Percentiles rank a stretch among this genome's conserved stretches.
phyloP scores from a whole-genome alignment of 2,797 vertebrate genomes.

The Fistularia tabacaria region DNA sequence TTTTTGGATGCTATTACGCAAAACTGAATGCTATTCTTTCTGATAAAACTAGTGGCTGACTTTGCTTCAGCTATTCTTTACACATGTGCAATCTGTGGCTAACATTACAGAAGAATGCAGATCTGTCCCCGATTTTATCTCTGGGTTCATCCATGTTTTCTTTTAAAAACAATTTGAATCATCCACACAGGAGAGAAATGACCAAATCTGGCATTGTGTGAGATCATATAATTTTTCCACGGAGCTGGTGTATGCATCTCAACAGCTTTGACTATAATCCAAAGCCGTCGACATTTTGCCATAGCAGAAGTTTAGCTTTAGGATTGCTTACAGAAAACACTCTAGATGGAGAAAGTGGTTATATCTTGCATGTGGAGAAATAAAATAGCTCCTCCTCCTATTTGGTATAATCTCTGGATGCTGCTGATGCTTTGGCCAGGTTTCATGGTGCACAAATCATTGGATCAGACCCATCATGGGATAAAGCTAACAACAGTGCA shows the following conservation, averaged over 20 bases:
- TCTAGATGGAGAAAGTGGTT: conserved; percentile 54
- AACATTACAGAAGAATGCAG: conserved; percentile 41
- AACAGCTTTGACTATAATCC: conserved; percentile 55
- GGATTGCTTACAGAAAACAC: conserved; percentile 47
- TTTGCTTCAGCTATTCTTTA: conserved; percentile 19
- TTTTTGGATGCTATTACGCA: conserved; percentile 13
- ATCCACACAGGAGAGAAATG: conserved; percentile 51
- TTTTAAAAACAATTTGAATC: conserved; percentile 23
- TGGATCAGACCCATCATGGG: conserved; percentile 59
- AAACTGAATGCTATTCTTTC: conserved; percentile 40
- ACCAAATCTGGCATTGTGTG: conserved; percentile 54
- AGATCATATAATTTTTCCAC: conserved; percentile 56
- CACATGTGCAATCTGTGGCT: conserved; percentile 42
- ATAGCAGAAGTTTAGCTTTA: conserved; percentile 59
- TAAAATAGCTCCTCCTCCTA: conserved; percentile 54
- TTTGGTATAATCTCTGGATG: conserved; percentile 72
- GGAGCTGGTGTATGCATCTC: conserved; percentile 32
- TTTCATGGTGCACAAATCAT: conserved; percentile 50
- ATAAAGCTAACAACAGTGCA: conserved; percentile 69
- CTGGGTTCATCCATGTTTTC: conserved; percentile 44
- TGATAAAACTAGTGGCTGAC: conserved; percentile 22
- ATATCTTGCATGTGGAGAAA: conserved; percentile 39
- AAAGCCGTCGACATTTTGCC: conserved; percentile 60
- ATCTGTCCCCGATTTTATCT: conserved; percentile 53
- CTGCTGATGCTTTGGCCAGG: conserved; percentile 63